These are phyloP conservation scores for Pseudorectes ferrugineus DNA, from an alignment of 2,113 vertebrate species.

Conservation along the genomic window DNA sequence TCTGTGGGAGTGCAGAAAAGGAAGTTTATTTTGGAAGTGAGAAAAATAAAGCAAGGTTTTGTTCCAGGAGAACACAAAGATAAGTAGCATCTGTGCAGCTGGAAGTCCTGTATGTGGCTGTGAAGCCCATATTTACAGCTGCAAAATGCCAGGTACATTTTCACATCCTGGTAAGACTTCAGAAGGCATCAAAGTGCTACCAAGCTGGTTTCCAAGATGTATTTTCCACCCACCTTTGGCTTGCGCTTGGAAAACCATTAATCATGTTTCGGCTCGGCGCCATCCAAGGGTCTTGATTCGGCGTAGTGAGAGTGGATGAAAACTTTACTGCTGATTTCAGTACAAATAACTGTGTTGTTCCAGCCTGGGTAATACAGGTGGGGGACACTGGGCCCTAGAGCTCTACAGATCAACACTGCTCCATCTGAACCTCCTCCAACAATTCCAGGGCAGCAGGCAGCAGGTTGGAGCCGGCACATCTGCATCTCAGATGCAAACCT, in stretches of 20 bases:
- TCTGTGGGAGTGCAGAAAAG: constrained; percentile 36
- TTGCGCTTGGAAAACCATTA: background rate
- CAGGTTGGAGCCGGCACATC: background rate
- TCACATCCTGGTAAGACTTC: background rate
- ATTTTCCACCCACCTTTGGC: constrained; percentile 31
- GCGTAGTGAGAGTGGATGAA: background rate
- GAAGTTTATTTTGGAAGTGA: constrained; percentile 66
- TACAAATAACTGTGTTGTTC: background rate
- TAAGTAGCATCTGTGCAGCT: constrained; percentile 44
- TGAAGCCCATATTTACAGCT: background rate
- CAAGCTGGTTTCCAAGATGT: background rate
- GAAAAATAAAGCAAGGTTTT: constrained; percentile 52
- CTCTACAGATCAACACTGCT: background rate
- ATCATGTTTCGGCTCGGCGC: background rate
- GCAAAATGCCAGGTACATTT: constrained; percentile 21
- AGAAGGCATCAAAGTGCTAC: background rate
- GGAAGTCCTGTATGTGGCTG: background rate
- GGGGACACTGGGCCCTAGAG: background rate
- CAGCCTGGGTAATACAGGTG: background rate
- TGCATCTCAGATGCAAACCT: background rate
- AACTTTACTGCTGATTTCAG: background rate
- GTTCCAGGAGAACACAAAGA: constrained; percentile 33
- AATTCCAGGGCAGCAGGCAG: background rate
- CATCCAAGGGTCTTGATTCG: background rate
- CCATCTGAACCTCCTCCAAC: background rate